Evolutionary conservation across 2,797 vertebrate genomes (phyloP).

Genomic region (Pantherophis alleghaniensis): DNA sequence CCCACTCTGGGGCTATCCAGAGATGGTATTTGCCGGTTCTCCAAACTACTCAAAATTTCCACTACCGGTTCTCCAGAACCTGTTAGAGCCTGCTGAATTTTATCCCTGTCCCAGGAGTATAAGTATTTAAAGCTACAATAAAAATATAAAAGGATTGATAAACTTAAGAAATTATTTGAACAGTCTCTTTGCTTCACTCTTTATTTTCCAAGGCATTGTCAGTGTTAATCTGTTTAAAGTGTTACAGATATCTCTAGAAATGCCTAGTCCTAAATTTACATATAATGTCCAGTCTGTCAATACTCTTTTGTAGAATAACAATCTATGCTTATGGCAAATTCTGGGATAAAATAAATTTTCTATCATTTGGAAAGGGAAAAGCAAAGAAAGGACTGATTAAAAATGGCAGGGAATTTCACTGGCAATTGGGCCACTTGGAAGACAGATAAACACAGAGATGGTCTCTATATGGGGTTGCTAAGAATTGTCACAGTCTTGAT

Average conservation of each 20-base stretch:
- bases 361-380: not conserved
- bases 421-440: not conserved
- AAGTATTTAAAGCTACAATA: not conserved
- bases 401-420: not conserved
- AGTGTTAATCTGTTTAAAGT: not conserved
- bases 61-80: too few species aligned
- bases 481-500: not conserved
- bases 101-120: not conserved
- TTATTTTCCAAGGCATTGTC: not conserved
- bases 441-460: not conserved
- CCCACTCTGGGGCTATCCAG: too few species aligned
- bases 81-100: too few species aligned
- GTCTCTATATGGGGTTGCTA: not conserved
- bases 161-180: not conserved
- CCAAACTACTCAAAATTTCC: too few species aligned
- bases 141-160: not conserved
- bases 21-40: too few species aligned
- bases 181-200: not conserved
- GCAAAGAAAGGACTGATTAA: not conserved
- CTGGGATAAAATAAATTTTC: not conserved
- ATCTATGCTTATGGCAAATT: slow-evolving; percentile 16
- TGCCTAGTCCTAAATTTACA: not conserved
- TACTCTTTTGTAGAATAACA: slow-evolving; percentile 6
- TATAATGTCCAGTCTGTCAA: slow-evolving; percentile 12
- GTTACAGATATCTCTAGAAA: slow-evolving; percentile 12